phyloP scores from a whole-genome alignment of 2,888 invertebrate species.

The Laspeyria flexula region DNA sequence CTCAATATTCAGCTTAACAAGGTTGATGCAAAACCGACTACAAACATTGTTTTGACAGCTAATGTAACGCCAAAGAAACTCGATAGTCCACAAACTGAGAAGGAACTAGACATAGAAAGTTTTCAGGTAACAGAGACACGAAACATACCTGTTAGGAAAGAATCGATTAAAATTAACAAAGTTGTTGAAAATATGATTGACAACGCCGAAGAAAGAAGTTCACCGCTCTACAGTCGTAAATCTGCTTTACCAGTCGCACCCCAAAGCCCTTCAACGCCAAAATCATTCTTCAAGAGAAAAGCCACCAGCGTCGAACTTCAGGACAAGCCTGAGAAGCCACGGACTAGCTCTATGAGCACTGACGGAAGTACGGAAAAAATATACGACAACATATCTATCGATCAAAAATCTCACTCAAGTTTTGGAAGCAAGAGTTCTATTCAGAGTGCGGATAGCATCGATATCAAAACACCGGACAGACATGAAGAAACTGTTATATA shows the following conservation, averaged over 20 bases:
- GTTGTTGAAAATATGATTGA: slow-evolving; percentile 56
- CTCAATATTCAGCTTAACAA: slow-evolving; percentile 90
- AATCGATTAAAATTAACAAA: slow-evolving; percentile 56
- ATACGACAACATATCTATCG: slow-evolving; percentile 78
- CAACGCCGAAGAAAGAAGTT: slow-evolving; percentile 60
- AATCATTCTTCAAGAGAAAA: slow-evolving; percentile 83
- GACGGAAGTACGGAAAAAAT: slow-evolving; percentile 79
- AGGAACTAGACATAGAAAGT: slow-evolving; percentile 58
- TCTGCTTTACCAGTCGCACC: slow-evolving; percentile 55
- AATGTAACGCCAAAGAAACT: slow-evolving; percentile 83
- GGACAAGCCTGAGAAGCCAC: slow-evolving; percentile 73
- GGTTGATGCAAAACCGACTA: slow-evolving; percentile 87
- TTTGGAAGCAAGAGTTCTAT: slow-evolving; percentile 82
- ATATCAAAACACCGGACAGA: slow-evolving; percentile 71
- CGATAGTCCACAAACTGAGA: slow-evolving; percentile 69
- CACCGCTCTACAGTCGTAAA: slow-evolving; percentile 56
- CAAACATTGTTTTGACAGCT: slow-evolving; percentile 88
- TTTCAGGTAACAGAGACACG: slow-evolving; percentile 60
- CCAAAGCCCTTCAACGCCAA: slow-evolving; percentile 74
- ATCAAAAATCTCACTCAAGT: slow-evolving; percentile 79
- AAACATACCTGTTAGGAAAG: slow-evolving; percentile 55
- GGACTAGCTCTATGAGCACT: slow-evolving; percentile 74
- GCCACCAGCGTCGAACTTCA: slow-evolving; percentile 84
- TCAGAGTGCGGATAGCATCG: slow-evolving; percentile 79
- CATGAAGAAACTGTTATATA: slow-evolving; percentile 83